Evolutionary conservation across 2,888 invertebrate species (phyloP).

Genomic region (Brenthis daphne): DNA sequence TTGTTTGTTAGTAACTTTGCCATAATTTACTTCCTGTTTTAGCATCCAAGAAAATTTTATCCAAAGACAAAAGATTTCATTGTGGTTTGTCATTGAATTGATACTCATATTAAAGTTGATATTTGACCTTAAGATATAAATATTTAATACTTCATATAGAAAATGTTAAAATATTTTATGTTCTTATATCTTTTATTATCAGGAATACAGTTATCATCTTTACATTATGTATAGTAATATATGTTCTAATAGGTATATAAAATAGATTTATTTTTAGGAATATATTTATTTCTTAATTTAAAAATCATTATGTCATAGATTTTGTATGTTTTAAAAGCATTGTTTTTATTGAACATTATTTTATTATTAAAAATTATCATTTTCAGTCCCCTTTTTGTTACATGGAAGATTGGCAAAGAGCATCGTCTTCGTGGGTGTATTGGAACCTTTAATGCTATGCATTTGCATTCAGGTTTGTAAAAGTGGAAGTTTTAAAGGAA

Average conservation of each 20-base stretch:
- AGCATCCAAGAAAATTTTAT: conserved; percentile 6
- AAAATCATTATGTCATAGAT: too few relatives aligned
- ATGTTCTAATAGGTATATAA: too few relatives aligned
- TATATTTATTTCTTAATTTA: too few relatives aligned
- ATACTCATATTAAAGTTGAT: conserved; percentile 2
- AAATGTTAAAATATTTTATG: too few relatives aligned
- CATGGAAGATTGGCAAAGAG: conserved; percentile 99
- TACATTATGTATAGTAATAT: too few relatives aligned
- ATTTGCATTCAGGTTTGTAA: conserved; percentile 90
- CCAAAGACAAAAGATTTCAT: conserved; percentile 14
- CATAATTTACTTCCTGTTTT: conserved; percentile 2
- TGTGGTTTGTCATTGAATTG: conserved; percentile 7
- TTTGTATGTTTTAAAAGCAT: too few relatives aligned
- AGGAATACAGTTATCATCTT: too few relatives aligned
- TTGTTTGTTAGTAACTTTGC: conserved; percentile 12
- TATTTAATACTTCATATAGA: too few relatives aligned
- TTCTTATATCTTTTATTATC: too few relatives aligned
- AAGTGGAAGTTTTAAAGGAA: conserved; percentile 12
- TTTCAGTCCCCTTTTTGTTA: conserved; percentile 97
- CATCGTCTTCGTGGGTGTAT: conserved; percentile 98
- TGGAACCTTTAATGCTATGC: conserved; percentile 98
- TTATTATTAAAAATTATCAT: conserved; percentile 24
- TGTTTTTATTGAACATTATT: too few relatives aligned
- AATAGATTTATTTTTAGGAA: too few relatives aligned
- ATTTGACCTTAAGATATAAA: conserved; percentile 5